Evolutionary conservation across 2,113 vertebrate genomes (phyloP).

Genomic region (pig (Sus scrofa)): T2T-Sscrofa CM000829.6:60980501-60981000

Average conservation of each 20-base stretch:
- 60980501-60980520: too few relatives aligned
- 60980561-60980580: not conserved
- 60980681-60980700: slow-evolving; percentile 23
- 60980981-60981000: too few relatives aligned
- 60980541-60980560: too few relatives aligned
- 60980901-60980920: too few relatives aligned
- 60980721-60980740: slow-evolving; percentile 16
- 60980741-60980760: not conserved
- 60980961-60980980: too few relatives aligned
- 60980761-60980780: not conserved
- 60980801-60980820: not conserved
- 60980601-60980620: too few relatives aligned
- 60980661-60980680: slow-evolving; percentile 24
- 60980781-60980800: not conserved
- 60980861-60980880: not conserved
- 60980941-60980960: too few relatives aligned
- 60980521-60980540: too few relatives aligned
- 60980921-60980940: too few relatives aligned
- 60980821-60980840: not conserved
- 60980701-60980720: not conserved
- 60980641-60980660: not conserved
- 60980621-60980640: too few relatives aligned
- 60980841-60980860: not conserved
- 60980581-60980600: too few relatives aligned
- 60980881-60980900: too few relatives aligned